phyloP scores from a whole-genome alignment of 2,797 vertebrate genomes.

The Cephalopachus bancanus region DNA sequence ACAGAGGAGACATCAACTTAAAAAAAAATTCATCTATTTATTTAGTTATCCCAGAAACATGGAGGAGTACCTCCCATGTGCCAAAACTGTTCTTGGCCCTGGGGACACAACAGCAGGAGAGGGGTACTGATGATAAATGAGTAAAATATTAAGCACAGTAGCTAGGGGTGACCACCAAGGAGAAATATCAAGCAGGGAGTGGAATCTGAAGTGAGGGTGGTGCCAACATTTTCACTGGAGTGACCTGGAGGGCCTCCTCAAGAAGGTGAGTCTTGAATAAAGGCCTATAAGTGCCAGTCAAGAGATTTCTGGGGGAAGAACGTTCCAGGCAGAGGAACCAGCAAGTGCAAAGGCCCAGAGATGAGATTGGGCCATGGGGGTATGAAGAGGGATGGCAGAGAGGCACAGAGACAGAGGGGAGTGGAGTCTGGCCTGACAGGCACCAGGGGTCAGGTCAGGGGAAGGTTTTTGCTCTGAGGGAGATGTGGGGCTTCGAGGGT shows the following conservation, averaged over 20 bases:
- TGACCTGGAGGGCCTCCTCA: neutral
- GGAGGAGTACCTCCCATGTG: neutral
- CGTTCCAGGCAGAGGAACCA: neutral
- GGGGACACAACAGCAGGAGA: neutral
- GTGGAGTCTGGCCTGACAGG: neutral
- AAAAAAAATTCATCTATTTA: neutral
- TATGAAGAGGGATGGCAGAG: no score
- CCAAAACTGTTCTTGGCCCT: neutral
- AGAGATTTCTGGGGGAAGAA: neutral
- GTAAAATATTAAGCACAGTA: neutral
- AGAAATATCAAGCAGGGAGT: neutral
- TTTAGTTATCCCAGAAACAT: neutral
- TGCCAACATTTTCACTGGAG: neutral
- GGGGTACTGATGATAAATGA: neutral
- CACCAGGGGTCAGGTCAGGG: neutral
- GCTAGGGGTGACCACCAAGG: no score
- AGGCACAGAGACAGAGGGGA: neutral
- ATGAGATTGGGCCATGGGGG: neutral
- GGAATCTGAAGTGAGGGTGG: neutral
- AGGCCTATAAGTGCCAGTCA: neutral
- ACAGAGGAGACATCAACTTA: no score
- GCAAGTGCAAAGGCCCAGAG: neutral
- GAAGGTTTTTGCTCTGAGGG: neutral
- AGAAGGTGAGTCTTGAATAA: neutral
- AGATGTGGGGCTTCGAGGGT: neutral